Conservation (phyloP, 2,888 invertebrate genomes). For the Buathra laborator region DNA sequence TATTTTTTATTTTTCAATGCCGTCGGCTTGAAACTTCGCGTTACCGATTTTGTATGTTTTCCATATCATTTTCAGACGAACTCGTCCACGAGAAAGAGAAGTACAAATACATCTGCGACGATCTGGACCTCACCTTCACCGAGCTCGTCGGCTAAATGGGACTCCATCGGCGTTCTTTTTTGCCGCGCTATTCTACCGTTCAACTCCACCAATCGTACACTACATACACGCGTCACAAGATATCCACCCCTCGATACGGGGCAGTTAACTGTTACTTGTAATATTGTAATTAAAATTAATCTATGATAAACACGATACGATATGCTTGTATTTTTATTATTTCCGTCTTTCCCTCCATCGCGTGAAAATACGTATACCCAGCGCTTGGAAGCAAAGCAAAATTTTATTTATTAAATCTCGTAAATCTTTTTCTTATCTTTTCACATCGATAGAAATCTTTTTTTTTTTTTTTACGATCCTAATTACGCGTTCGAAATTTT, state of each 20-base stretch:
- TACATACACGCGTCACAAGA: constrained; percentile 66
- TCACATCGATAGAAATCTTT: not conserved
- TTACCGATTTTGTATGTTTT: constrained; percentile 28
- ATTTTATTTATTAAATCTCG: no score
- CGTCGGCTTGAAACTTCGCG: not conserved
- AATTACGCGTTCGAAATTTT: not conserved
- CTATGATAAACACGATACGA: constrained; percentile 76
- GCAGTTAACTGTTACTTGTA: constrained; percentile 78
- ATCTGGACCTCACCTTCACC: constrained; percentile 99
- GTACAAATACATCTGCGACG: constrained; percentile 99
- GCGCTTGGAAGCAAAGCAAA: no score
- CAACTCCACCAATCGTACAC: constrained; percentile 58
- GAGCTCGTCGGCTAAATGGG: constrained; percentile 88
- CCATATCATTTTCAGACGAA: constrained; percentile 90
- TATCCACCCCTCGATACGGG: constrained; percentile 67
- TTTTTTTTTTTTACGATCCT: not conserved
- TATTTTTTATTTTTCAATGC: no score
- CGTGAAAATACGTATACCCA: not conserved
- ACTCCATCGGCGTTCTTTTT: constrained; percentile 51
- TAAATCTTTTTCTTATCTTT: not conserved
- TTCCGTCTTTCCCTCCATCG: constrained; percentile 4
- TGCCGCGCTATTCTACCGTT: constrained; percentile 53
- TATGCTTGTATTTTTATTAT: constrained; percentile 24
- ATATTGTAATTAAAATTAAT: constrained; percentile 82
- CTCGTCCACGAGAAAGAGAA: constrained; percentile 99